Evolutionary conservation across 2,888 invertebrate genomes (phyloP), one percentile per base, ranked within the genome.

Genomic region (Diarsia rubi): DNA sequence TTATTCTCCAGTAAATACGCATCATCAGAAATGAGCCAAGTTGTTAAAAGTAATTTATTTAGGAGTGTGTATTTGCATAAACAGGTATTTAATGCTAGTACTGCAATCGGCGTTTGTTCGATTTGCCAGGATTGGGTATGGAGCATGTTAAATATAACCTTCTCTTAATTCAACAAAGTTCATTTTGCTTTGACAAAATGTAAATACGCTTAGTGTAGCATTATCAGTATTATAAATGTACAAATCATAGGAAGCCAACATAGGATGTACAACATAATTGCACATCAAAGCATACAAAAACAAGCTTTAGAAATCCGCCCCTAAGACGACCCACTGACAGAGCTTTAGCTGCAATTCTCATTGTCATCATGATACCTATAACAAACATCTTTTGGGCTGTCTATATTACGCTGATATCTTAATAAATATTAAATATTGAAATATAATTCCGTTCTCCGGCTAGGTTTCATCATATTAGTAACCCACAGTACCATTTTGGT

Each of bases 1-100:
- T 68, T 16, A 27, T 27, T 68, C 68, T 74, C 27, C 57, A 49
- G 42, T 47, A 45, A 19, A 27, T 47, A 68, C 16, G 62, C 47
- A 54, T 16, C 54, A 63, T 54, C 42, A 42, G 62, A 54, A 54
- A 47, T 24, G 21, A 52, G 42, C 42, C n/a, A 76, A 45, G 4
- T 42, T 37, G 14, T 21, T 60, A 49, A 19, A 49, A 19, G 37
- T 63, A 37, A 3, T 24, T 49, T 60, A 27, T 60, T 44, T 11
- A 11, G 8, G n/a, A 27, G 12, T 62, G 37, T 47, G 27, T n/a
- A n/a, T 75, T 60, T 24, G 12, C 31, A 12, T 65, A 16, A 19
- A 21, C 21, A 24, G 52, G 16, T 59, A 3, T 59, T 59, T 19
- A 11, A 21, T 31, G 31, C 14, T 24, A 24, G 24, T 8, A 19